These are phyloP conservation scores for Nettapus auritus DNA, from an alignment of 2,113 vertebrate genomes.

Conservation along the genomic window DNA sequence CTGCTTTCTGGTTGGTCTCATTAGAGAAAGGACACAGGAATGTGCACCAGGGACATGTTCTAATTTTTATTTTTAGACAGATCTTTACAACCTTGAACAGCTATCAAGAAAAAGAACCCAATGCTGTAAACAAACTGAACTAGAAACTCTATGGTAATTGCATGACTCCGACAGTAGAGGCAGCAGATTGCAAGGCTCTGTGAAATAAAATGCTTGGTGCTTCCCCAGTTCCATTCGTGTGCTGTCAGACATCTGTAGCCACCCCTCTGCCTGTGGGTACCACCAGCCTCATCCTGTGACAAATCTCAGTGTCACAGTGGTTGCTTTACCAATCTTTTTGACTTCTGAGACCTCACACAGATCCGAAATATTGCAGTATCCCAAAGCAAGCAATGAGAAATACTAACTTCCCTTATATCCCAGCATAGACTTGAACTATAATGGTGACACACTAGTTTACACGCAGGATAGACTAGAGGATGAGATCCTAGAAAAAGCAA, in stretches of 20 bases:
- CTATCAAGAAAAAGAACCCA: not conserved
- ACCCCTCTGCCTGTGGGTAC: not conserved
- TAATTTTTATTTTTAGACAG: constrained; percentile 63
- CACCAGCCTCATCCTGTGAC: not conserved
- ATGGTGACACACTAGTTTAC: not conserved
- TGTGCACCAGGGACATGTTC: constrained; percentile 9
- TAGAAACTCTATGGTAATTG: constrained; percentile 17
- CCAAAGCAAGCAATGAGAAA: not conserved
- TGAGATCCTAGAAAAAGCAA: not conserved
- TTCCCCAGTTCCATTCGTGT: not conserved
- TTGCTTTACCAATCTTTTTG: not conserved
- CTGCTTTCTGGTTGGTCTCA: constrained; percentile 26
- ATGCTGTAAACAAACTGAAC: constrained; percentile 33
- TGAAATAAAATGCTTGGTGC: not conserved
- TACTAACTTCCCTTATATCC: not conserved
- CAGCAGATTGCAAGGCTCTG: not conserved
- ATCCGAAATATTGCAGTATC: not conserved
- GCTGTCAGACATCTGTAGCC: not conserved
- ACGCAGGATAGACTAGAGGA: not conserved
- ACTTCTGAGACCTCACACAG: not conserved
- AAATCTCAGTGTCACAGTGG: not conserved
- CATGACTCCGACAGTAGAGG: not conserved
- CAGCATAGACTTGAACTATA: not conserved
- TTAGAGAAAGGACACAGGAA: constrained; percentile 52
- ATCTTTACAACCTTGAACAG: constrained; percentile 45